phyloP scores from a whole-genome alignment of 2,113 vertebrate species.

The Isichthys henryi region DNA sequence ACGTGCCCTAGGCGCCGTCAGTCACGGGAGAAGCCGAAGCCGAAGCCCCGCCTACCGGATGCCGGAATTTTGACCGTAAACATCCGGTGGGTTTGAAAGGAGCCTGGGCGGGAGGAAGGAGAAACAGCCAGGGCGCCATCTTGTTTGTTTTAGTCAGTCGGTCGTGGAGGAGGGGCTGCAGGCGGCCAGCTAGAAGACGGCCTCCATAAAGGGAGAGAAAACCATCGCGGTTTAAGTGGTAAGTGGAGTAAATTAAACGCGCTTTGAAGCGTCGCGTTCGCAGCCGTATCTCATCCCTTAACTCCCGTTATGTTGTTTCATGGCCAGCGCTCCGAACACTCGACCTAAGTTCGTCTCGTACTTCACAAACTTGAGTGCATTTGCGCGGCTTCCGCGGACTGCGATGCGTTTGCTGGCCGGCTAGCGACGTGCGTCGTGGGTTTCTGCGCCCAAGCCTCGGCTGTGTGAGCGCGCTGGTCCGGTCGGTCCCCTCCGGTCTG shows the following conservation, averaged over 20 bases:
- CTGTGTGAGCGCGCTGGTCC: neutral
- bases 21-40: neutral
- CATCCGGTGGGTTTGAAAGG: slow-evolving; percentile 14
- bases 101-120: slow-evolving; percentile 11
- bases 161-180: slow-evolving; percentile 12
- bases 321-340: neutral
- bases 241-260: neutral
- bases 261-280: neutral
- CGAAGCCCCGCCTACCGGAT: neutral
- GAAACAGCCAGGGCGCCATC: slow-evolving; percentile 12
- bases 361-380: neutral
- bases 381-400: neutral
- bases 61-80: slow-evolving; percentile 16
- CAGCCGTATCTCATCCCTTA: neutral
- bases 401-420: neutral
- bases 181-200: neutral
- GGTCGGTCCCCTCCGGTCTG: neutral
- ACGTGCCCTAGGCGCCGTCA: neutral
- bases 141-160: slow-evolving; percentile 19
- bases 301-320: neutral
- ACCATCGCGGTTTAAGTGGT: neutral
- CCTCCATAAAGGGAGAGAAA: neutral
- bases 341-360: neutral
- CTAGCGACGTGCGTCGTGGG: neutral
- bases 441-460: neutral